Evolutionary conservation across 2,113 vertebrate species (phyloP).

Genomic region (Cheirogaleus medius): DNA sequence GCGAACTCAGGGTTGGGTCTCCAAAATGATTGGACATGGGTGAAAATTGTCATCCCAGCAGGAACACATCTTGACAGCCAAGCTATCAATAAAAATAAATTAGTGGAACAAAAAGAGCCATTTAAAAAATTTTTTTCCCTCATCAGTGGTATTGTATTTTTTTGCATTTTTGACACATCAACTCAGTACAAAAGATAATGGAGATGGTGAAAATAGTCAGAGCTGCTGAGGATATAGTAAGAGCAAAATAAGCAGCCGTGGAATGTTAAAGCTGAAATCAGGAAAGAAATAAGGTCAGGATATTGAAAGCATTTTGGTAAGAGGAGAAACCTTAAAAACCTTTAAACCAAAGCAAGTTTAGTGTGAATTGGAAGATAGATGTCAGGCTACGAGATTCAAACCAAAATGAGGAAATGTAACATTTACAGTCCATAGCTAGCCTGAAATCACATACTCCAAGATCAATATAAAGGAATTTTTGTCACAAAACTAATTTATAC

Average conservation of each 20-base stretch:
- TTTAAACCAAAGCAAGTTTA: background rate
- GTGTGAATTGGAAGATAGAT: background rate
- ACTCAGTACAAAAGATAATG: background rate
- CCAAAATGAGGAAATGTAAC: background rate
- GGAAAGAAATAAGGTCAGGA: background rate
- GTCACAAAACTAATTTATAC: background rate
- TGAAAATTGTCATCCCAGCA: background rate
- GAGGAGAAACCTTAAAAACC: background rate
- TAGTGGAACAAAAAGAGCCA: background rate
- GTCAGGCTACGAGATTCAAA: background rate
- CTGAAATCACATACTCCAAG: background rate
- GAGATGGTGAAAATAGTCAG: background rate
- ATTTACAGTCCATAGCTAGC: background rate
- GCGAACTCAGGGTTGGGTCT: background rate
- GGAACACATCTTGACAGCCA: background rate
- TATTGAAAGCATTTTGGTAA: background rate
- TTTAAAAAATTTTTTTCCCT: background rate
- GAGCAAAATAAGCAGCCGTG: background rate
- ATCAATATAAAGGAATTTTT: background rate
- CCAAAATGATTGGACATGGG: background rate
- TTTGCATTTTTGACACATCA: background rate
- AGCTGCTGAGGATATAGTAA: background rate
- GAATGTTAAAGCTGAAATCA: background rate
- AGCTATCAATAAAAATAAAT: background rate
- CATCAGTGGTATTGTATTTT: background rate